Conservation (phyloP, 1,140 invertebrate species). For the Lasioglossum baleicum region DNA sequence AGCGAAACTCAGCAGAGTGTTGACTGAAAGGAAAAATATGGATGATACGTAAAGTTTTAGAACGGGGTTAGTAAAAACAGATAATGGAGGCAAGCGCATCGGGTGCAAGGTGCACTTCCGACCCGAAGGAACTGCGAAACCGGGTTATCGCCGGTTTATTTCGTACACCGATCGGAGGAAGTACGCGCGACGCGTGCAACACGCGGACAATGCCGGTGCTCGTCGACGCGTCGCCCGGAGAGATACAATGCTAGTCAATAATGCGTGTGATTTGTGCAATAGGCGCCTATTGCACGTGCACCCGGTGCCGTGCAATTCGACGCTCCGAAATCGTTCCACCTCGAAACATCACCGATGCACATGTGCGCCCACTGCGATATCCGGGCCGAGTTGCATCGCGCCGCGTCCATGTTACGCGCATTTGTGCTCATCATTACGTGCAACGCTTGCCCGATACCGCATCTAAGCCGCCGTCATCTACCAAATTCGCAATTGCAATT, state of each 20-base stretch:
- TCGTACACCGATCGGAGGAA: conserved; percentile 20
- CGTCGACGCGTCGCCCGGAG: conserved; percentile 56
- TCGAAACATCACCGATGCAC: conserved; percentile 73
- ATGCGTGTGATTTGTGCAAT: conserved; percentile 78
- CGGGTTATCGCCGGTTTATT: conserved; percentile 38
- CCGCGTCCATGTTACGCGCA: conserved; percentile 55
- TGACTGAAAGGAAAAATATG: too few relatives aligned
- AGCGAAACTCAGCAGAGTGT: too few relatives aligned
- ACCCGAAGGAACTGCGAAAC: not conserved
- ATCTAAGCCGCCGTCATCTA: conserved; percentile 17
- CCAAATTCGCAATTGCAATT: not conserved
- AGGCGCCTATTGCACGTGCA: conserved; percentile 78
- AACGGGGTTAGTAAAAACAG: not conserved
- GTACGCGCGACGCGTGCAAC: conserved; percentile 11
- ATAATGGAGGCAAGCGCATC: not conserved
- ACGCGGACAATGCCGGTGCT: conserved; percentile 55
- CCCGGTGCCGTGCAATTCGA: conserved; percentile 74
- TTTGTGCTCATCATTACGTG: conserved; percentile 71
- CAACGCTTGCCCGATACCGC: conserved; percentile 41
- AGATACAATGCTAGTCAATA: conserved; percentile 78
- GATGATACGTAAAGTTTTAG: not conserved
- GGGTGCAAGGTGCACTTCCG: not conserved
- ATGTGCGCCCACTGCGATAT: conserved; percentile 68
- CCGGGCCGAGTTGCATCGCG: conserved; percentile 46
- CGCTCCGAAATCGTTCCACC: conserved; percentile 74